Evolutionary conservation across 2,113 vertebrate species (phyloP).

Genomic region (Bos indicus): DNA sequence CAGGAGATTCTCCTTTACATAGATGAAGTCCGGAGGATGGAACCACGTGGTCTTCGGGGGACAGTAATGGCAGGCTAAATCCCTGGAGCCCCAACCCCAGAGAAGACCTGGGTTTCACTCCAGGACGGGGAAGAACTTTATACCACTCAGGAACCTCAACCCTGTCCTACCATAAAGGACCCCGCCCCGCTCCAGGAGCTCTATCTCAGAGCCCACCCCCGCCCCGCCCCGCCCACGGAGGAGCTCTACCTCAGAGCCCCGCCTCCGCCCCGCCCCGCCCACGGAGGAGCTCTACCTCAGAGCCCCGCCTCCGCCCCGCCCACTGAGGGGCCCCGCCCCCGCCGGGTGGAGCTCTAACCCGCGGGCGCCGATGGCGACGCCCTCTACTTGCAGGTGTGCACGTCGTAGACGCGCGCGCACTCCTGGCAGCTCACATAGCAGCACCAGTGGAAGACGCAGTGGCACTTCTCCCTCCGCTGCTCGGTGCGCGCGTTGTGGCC

Average conservation of each 20-base stretch:
- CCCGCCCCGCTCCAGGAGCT: neutral
- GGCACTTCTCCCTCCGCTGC: constrained; percentile 84
- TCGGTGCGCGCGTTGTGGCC: constrained; percentile 87
- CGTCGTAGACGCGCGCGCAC: constrained; percentile 84
- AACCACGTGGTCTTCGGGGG: neutral
- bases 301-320: neutral
- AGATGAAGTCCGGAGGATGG: neutral
- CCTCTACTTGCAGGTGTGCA: constrained; percentile 87
- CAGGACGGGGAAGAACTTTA: neutral
- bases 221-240: neutral
- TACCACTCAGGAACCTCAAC: neutral
- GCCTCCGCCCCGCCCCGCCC: neutral
- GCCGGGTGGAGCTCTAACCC: neutral
- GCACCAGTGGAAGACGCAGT: constrained; percentile 89
- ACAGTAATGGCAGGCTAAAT: neutral
- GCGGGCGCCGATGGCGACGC: rapidly evolving
- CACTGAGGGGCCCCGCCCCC: neutral
- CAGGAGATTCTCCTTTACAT: neutral
- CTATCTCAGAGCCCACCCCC: too few relatives aligned
- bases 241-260: too few relatives aligned
- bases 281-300: neutral
- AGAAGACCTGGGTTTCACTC: neutral
- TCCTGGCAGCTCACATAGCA: constrained; percentile 89
- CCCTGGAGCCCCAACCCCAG: neutral
- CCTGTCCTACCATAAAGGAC: neutral